Base-by-base conservation (phyloP, 2,888 invertebrate genomes). In the Endomychus coccineus region DNA sequence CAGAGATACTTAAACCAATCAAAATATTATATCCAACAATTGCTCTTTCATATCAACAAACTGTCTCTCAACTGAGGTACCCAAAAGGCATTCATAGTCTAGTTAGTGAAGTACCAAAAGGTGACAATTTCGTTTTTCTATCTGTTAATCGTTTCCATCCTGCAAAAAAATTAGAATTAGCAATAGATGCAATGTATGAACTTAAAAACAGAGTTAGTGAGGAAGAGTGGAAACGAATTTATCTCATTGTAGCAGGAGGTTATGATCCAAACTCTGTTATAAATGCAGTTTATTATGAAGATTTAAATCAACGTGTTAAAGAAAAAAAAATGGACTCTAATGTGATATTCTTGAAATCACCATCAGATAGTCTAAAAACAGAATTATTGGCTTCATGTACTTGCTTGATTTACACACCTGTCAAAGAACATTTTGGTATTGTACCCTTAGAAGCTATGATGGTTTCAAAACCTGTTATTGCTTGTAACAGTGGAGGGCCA, bases 401-500 rank as follows among this genome's bases (percentile, higher is more conserved):
- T 35, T 83, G 87, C 45, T 68, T 99, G 12, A 59, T 98, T 13
- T 99, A 99, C 59, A 99, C 98, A 4, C 98, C 98, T 2, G 79
- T 83, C 2, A 87, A 88, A 61, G 98, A 99, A 64, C 98, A 99
- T 69, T 98, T 98, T 71, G 98, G 98, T 3, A 99, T 99, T 54
- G 98, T 98, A 5, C 98, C 99, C 0, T 70, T 99, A 34, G 98
- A 99, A 71, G 95, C 96, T 0, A 98, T 98, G 98, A 89, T 89
- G 59, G 80, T 83, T 60, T 73, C 77, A 3, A 87, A 89, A 56
- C 95, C 97, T 3, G 95, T 99, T 0, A 80, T 99, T 47, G 98
- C 98, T 0, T 83, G 89, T 0, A 86, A 90, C 55, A 89, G 87
- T 54, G 98, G 98, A 15, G 98, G 98, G 0, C 98, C 98, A 0